Percentiles rank a stretch among this genome's conserved stretches.
phyloP scores from a whole-genome alignment of 1,140 invertebrate species.

The Muscidifurax raptorellus region DNA sequence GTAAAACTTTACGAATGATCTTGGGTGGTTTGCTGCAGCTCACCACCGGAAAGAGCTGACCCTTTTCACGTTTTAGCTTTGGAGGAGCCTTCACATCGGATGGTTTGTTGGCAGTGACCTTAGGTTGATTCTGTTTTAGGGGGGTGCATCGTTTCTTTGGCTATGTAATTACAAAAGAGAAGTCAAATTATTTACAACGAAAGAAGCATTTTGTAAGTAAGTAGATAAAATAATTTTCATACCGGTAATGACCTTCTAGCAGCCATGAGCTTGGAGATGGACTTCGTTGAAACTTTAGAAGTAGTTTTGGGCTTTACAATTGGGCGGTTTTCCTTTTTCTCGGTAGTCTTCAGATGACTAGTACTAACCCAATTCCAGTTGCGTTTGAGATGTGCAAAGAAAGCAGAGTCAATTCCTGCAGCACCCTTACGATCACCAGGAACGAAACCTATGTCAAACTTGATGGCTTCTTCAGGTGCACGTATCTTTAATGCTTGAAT shows the following conservation, averaged over 20 bases:
- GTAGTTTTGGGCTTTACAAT: neutral
- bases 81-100: neutral
- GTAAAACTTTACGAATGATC: constrained; percentile 66
- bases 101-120: neutral
- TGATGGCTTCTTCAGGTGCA: constrained; percentile 71
- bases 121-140: neutral
- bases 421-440: constrained; percentile 85
- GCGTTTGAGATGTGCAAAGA: constrained; percentile 82
- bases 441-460: constrained; percentile 77
- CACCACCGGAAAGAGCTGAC: constrained; percentile 8
- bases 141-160: constrained; percentile 41
- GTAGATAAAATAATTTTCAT: neutral
- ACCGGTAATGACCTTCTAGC: neutral
- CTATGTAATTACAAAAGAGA: neutral
- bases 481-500: constrained; percentile 69
- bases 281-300: neutral
- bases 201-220: neutral
- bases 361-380: constrained; percentile 79
- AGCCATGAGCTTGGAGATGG: constrained; percentile 1
- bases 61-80: neutral
- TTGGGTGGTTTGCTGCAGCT: constrained; percentile 49
- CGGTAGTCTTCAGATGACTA: neutral
- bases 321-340: neutral
- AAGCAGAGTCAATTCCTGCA: constrained; percentile 82
- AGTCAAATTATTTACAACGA: neutral